Base-by-base conservation (phyloP, 2,888 invertebrate genomes). In the Cantharis rustica region DNA sequence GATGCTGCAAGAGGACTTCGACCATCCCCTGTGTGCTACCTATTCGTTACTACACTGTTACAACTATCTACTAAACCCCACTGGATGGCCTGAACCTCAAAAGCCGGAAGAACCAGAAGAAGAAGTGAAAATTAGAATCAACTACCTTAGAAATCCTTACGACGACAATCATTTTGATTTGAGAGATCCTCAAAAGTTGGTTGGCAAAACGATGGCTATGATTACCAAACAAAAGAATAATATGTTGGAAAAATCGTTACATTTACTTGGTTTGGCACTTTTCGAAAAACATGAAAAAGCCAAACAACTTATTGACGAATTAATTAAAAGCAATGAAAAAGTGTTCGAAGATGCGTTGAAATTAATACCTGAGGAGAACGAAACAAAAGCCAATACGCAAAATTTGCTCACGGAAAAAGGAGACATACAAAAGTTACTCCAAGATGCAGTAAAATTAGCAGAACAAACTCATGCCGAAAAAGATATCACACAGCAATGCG, bases 131-230 rank as follows among this genome's bases (percentile, higher is more conserved):
- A 82, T 97, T 10, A 90, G 97, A 81, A 93, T 98, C 0, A 91
- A 90, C 75, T 98, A 91, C 86, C 84, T 99, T 61, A 91, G 95
- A 83, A 96, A 97, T 86, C 93, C 94, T 0, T 95, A 91, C 86
- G 94, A 94, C 88, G 98, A 98, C 89, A 95, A 96, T 84, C 97
- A 98, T 87, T 96, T 97, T 89, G 97, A 97, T 88, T 90, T 98
- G 16, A 91, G 88, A 76, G 93, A 95, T 81, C 91, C 93, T 7
- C 87, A 90, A 23, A 90, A 92, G 84, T 89, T 96, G 62, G 90
- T 95, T 69, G 98, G 98, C 0, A 98, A 98, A 89, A 95, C 96
- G 2, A 88, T 98, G 70, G 89, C 90, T 47, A 91, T 91, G 88
- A 84, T 86, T 26, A 90, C 93, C 77, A 91, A 92, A 3, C 89